Conservation (phyloP, 2,113 vertebrate genomes). For the Anolis sagrei region DNA sequence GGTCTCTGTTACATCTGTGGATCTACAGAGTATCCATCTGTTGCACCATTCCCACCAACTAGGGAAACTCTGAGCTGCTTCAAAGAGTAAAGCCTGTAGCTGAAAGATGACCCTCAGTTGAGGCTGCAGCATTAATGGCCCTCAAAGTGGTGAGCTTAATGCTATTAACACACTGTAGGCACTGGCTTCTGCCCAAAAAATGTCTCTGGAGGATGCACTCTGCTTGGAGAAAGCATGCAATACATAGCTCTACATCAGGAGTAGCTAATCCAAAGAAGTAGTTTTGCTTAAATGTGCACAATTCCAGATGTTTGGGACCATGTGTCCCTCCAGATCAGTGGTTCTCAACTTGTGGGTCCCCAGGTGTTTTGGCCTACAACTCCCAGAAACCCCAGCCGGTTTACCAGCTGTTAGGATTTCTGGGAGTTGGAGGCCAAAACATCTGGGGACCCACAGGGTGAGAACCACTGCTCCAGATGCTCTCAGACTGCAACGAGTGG, state of each 20-base stretch:
- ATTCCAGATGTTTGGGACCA: too few relatives aligned
- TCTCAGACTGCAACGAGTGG: too few relatives aligned
- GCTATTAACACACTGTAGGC: slow-evolving; percentile 29
- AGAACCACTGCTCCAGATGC: too few relatives aligned
- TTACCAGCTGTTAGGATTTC: too few relatives aligned
- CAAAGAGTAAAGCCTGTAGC: background rate
- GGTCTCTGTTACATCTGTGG: background rate
- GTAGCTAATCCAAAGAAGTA: background rate
- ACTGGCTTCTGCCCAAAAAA: slow-evolving; percentile 15
- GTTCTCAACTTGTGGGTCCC: too few relatives aligned
- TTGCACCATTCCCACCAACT: too few relatives aligned
- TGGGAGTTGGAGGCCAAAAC: too few relatives aligned
- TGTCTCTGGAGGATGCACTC: background rate
- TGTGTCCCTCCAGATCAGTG: too few relatives aligned
- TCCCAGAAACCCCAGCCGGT: too few relatives aligned
- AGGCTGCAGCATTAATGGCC: background rate
- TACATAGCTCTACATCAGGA: background rate
- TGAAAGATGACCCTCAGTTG: slow-evolving; percentile 9
- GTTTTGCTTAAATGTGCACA: too few relatives aligned
- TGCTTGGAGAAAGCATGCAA: accelerated
- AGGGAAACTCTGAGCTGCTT: background rate
- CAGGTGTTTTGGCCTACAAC: too few relatives aligned
- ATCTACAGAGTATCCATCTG: background rate
- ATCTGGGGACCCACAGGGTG: too few relatives aligned
- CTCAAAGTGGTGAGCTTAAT: background rate